phyloP scores from a whole-genome alignment of 2,797 vertebrate genomes.

The Platalea minor region DNA sequence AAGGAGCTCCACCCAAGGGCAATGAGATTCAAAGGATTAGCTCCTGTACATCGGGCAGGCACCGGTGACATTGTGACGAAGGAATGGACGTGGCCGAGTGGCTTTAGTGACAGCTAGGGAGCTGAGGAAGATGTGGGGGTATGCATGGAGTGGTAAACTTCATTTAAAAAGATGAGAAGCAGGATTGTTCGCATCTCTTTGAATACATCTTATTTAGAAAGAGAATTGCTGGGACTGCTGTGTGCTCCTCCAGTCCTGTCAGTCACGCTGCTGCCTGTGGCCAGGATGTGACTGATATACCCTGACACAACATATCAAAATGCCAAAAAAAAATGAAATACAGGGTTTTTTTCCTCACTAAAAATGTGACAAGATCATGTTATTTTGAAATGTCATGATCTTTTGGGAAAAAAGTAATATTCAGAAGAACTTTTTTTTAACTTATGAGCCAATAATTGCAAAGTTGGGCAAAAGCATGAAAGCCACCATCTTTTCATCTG shows the following conservation, averaged over 20 bases:
- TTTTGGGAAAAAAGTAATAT: not conserved
- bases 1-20: not conserved
- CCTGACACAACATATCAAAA: constrained; percentile 14
- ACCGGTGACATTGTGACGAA: not conserved
- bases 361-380: not conserved
- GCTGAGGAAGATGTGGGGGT: not conserved
- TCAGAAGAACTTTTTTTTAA: not conserved
- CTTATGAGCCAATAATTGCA: not conserved
- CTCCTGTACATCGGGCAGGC: not conserved
- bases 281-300: not conserved
- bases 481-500: not conserved
- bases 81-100: not conserved
- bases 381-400: not conserved
- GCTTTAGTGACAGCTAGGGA: not conserved
- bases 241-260: not conserved
- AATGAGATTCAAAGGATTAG: not conserved
- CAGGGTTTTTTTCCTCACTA: not conserved
- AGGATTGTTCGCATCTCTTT: not conserved
- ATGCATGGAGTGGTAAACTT: not conserved
- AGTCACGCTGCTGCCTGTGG: not conserved
- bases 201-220: not conserved
- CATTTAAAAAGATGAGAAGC: constrained; percentile 17
- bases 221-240: not conserved
- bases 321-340: not conserved
- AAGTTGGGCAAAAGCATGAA: not conserved